Base-by-base conservation (phyloP, 2,113 vertebrate genomes). In the Dasyornis broadbenti region DNA sequence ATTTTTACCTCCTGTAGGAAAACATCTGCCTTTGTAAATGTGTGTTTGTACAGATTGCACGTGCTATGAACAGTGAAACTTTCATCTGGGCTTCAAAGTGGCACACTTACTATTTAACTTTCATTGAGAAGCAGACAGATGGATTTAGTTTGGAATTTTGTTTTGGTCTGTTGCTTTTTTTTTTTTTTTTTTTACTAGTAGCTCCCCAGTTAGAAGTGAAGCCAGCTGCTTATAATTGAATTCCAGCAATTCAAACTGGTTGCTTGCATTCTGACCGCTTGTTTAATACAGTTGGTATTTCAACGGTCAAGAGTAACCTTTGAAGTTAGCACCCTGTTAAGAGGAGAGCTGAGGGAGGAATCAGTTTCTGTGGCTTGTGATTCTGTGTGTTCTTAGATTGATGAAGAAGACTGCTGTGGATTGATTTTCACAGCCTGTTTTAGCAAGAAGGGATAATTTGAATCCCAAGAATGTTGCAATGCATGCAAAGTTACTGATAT, bases 81-180 rank as follows among this genome's bases (percentile, higher is more conserved):
- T 92, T 90, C 76, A 90, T 93, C 85, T 78, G 37, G 40, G 82
- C 88, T 88, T 86, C 93, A 82, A 88, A 96, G 92, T 31, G n/a
- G 81, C 82, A 78, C 66, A 65, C 54, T 87, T 90, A 27, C 49
- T 50, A 65, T 90, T 82, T 60, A 90, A 72, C 76, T 92, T 66
- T 11, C 76, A 81, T 45, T 71, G 92, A 86, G 92, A 70, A 88
- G 79, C 92, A 96, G 96, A 96, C 92, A 95, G 92, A 93, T 70
- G 85, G 92, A 94, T 95, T 96, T 94, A 92, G 88, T 94, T 95
- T 95, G 93, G 96, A 96, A 90, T 96, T 95, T 94, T 95, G 95
- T 96, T 96, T 96, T 94, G 90, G 88, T 90, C 76, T 90, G 73
- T 72, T 64, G 59, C 31, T 0, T 39, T 78, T 82, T 61, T 57